Base-by-base conservation (phyloP, 2,888 invertebrate species). In the Baronia brevicornis region DNA sequence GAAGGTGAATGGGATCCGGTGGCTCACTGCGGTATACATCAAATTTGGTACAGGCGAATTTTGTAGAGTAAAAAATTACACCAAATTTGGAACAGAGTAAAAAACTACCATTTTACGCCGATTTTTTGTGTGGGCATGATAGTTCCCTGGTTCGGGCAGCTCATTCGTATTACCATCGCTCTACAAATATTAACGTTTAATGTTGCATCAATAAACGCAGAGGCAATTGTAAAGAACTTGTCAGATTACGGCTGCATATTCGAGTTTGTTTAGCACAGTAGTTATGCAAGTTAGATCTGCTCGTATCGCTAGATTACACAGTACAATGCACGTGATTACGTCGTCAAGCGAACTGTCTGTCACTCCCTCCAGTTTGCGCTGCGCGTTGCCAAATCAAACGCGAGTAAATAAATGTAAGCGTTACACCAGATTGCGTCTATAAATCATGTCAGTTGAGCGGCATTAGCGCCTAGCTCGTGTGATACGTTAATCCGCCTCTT, bases 401-500 rank as follows among this genome's bases (percentile, higher is more conserved):
- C 68, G 64, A 69, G 42, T 48, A 73, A 71, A 74, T 62, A 72
- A 67, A 65, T 59, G 56, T 63, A 60, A 60, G 60, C 60, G 57
- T 62, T 60, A 68, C 68, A 67, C 51, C 54, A 70, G 70, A 71
- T 71, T 74, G 73, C 59, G 51, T 50, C 56, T 66, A 70, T 72
- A 80, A 78, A 77, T 78, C 73, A 78, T 72, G 82, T 79, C 80
- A 75, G 37, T 35, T 51, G 45, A 42, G 50, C 52, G 62, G 75
- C 59, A 69, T 78, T 75, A 79, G 52, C 62, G 55, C 55, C 53
- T 54, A 45, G 61, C 60, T 41, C 54, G 61, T 65, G 71, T 80
- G 84, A 82, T 80, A 73, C 79, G 61, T 78, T 80, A 82, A 82
- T 82, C 82, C 65, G 65, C 59, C 54, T 80, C 79, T 80, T 77